Percentiles rank a stretch among this genome's conserved stretches.
Conservation (phyloP, 2,888 invertebrate genomes). For the Zygaena filipendulae region DNA sequence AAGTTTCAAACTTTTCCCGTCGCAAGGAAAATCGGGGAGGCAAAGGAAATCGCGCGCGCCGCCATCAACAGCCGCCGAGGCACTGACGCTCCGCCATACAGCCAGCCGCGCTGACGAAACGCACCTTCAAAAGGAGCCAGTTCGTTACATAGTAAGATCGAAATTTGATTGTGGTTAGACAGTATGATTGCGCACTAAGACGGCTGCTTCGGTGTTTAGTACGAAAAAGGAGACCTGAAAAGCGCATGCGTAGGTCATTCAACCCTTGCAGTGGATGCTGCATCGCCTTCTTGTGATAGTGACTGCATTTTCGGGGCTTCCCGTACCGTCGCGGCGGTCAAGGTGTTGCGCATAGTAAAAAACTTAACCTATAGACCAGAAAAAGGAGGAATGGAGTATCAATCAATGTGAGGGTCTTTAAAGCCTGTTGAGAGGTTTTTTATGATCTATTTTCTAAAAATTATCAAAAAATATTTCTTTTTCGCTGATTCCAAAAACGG, state of each 20-base stretch:
- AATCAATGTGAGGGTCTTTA: too few relatives aligned
- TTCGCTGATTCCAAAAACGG: too few relatives aligned
- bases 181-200: conserved; percentile 45
- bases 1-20: conserved; percentile 45
- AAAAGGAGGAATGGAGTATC: too few relatives aligned
- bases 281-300: too few relatives aligned
- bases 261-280: conserved; percentile 50
- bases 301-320: too few relatives aligned
- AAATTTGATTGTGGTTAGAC: conserved; percentile 60
- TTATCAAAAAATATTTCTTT: too few relatives aligned
- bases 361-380: too few relatives aligned
- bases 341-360: conserved; percentile 10
- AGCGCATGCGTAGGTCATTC: conserved; percentile 52
- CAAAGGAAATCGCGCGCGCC: conserved; percentile 26
- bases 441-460: too few relatives aligned
- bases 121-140: conserved; percentile 44
- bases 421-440: too few relatives aligned
- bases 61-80: conserved; percentile 32
- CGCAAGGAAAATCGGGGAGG: conserved; percentile 18
- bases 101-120: conserved; percentile 22
- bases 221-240: conserved; percentile 27
- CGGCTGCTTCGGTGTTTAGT: conserved; percentile 47
- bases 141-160: conserved; percentile 60
- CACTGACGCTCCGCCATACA: conserved; percentile 28
- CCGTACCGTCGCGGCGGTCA: conserved; percentile 4